Evolutionary conservation across 2,797 vertebrate genomes (phyloP), one percentile per base, ranked within the genome.

Genomic region (Ctenopoma kingsleyae): DNA sequence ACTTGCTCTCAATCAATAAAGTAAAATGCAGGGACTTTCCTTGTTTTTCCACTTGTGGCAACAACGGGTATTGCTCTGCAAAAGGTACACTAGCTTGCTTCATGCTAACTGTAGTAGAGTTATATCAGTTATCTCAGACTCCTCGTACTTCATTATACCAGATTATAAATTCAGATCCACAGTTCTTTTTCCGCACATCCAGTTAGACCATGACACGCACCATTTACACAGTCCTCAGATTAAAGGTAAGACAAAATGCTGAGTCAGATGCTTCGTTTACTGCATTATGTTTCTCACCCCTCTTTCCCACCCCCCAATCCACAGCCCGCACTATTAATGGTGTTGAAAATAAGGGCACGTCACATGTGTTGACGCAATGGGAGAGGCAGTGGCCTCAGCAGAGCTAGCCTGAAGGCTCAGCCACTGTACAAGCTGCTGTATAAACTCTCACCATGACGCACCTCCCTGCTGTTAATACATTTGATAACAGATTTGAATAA

Each of bases 281-380:
- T 76, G 81, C 58, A 70, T 84, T 75, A 70, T 62, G 44, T 61
- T 79, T 85, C 65, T 43, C 7, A 13, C 68, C 22, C 47, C 36
- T 43, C 43, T 38, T 61, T 10, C n/a, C 11, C 10, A 10, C 20
- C 38, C 32, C 50, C 8, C 7, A n/a, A n/a, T n/a, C n/a, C n/a
- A n/a, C n/a, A n/a, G n/a, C n/a, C 19, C 22, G 10, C 6, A 57
- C 82, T 87, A 86, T 90, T 85, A 85, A 88, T 81, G 80, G 75
- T 70, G 84, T 75, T 82, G 78, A 87, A 91, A 90, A 91, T 80
- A 85, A 91, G 86, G 89, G 85, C 84, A 80, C 44, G 48, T 86
- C 75, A 84, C 81, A 81, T 80, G 86, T 79, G 88, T 65, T 65
- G 86, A 78, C 27, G 61, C 43, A 30, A 52, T 64, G 72, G 83